Evolutionary conservation across 2,888 invertebrate genomes (phyloP).

Genomic region (Phalangium opilio): DNA sequence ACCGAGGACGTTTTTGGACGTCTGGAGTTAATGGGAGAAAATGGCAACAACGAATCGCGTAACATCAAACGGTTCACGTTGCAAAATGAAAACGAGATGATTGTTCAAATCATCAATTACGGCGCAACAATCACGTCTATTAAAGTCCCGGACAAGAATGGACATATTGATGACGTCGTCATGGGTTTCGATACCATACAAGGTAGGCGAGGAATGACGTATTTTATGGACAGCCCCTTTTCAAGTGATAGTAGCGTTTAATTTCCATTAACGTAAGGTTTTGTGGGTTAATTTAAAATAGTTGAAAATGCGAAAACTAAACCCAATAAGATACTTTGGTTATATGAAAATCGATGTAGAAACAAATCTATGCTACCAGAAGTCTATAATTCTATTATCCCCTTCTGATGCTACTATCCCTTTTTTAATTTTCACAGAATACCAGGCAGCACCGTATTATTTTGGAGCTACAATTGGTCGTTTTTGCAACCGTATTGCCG

Average conservation of each 20-base stretch:
- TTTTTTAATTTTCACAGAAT: conserved; percentile 22
- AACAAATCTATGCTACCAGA: neutral
- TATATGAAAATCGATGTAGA: neutral
- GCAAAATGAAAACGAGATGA: conserved; percentile 47
- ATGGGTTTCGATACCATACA: conserved; percentile 65
- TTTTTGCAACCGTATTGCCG: conserved; percentile 62
- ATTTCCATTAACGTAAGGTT: too few species aligned
- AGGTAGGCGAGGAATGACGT: too few species aligned
- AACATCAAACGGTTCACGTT: conserved; percentile 47
- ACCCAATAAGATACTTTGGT: too few species aligned
- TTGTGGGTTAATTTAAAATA: too few species aligned
- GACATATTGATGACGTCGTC: conserved; percentile 55
- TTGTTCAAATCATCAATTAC: conserved; percentile 46
- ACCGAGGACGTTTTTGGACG: neutral
- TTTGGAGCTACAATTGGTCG: conserved; percentile 78
- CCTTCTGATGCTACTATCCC: too few species aligned
- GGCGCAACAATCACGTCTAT: conserved; percentile 71
- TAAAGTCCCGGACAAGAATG: conserved; percentile 54
- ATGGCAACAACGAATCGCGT: conserved; percentile 1
- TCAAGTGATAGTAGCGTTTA: too few species aligned
- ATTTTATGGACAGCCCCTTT: too few species aligned
- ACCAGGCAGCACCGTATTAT: conserved; percentile 40
- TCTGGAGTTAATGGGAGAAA: neutral
- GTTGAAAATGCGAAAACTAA: too few species aligned
- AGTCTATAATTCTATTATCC: too few species aligned